Evolutionary conservation across 1,140 invertebrate genomes (phyloP).

Genomic region (Philaenus spumarius): DNA sequence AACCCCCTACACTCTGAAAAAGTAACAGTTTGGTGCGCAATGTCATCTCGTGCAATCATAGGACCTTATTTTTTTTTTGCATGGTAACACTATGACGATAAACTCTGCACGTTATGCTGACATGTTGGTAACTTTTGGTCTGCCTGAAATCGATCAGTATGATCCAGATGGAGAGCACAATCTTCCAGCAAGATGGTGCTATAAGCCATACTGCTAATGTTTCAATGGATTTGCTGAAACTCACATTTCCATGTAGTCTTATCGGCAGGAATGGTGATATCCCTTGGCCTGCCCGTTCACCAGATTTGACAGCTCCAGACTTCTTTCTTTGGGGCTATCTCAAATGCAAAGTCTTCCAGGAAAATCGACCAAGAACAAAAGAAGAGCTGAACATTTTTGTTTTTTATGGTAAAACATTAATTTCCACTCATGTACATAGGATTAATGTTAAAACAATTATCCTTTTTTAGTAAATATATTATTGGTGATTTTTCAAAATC

Average conservation of each 20-base stretch:
- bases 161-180: background rate
- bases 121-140: conserved; percentile 22
- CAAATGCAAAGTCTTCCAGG: too few relatives aligned
- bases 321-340: too few relatives aligned
- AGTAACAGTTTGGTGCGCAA: conserved; percentile 33
- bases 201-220: background rate
- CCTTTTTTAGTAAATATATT: too few relatives aligned
- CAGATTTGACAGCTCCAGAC: too few relatives aligned
- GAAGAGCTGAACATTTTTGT: background rate
- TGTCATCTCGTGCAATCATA: conserved; percentile 25
- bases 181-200: background rate
- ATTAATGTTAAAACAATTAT: too few relatives aligned
- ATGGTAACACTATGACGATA: conserved; percentile 22
- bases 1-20: conserved; percentile 35
- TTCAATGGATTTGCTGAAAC: conserved; percentile 8
- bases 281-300: conserved; percentile 1
- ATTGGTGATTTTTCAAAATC: too few relatives aligned
- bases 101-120: conserved; percentile 26
- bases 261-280: conserved; percentile 6
- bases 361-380: background rate
- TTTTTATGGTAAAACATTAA: too few relatives aligned
- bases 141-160: conserved; percentile 15
- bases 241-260: background rate
- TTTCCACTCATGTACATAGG: too few relatives aligned
- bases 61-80: conserved; percentile 28